phyloP scores from a whole-genome alignment of 2,888 invertebrate genomes.

The Diarsia brunnea region DNA sequence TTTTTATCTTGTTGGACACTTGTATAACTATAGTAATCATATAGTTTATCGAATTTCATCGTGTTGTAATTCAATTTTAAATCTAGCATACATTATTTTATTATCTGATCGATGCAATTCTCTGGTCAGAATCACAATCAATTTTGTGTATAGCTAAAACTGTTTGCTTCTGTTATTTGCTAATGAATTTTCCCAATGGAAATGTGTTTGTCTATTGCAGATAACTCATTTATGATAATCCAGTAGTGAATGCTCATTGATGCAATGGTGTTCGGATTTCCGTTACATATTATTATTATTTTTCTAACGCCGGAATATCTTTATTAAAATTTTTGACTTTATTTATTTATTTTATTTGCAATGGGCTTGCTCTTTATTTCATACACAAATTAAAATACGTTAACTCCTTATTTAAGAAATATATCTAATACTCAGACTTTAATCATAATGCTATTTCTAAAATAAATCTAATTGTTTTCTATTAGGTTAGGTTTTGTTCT shows the following conservation, averaged over 20 bases:
- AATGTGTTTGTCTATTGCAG: constrained; percentile 46
- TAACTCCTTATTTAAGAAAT: background rate
- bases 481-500: background rate
- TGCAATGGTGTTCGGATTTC: background rate
- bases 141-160: constrained; percentile 39
- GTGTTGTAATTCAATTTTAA: background rate
- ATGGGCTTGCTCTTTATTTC: too few species aligned
- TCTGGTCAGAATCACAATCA: constrained; percentile 41
- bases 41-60: background rate
- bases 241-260: constrained; percentile 18
- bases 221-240: constrained; percentile 55
- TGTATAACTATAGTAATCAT: background rate
- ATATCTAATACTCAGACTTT: too few species aligned
- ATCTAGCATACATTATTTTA: background rate
- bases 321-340: background rate
- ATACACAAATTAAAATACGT: background rate
- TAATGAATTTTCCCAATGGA: constrained; percentile 54
- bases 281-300: background rate
- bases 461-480: background rate
- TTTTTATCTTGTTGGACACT: too few species aligned
- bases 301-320: background rate
- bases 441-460: background rate
- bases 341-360: too few species aligned
- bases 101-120: constrained; percentile 1
- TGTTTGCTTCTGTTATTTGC: constrained; percentile 47